A percentile compares a stretch with the other conserved stretches of the same genome.
Conservation (phyloP, 2,797 vertebrate species). For the Neopelma chrysocephalum region DNA sequence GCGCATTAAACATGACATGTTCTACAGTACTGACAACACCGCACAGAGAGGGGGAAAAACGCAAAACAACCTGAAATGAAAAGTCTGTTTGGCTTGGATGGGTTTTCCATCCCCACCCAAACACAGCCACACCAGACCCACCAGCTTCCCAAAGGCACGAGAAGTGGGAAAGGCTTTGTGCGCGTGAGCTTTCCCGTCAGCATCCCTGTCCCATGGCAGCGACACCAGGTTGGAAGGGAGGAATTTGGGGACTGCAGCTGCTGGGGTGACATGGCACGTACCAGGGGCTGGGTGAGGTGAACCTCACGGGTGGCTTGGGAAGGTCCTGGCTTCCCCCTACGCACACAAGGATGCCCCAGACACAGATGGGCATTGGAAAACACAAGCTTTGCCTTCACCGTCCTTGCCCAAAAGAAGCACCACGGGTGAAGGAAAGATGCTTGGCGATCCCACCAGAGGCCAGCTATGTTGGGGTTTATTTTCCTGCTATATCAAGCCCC, state of each 20-base stretch:
- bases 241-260: background rate
- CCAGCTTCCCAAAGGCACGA: background rate
- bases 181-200: background rate
- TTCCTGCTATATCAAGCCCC: background rate
- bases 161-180: accelerated
- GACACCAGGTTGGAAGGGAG: background rate
- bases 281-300: accelerated
- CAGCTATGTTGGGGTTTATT: background rate
- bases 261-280: accelerated
- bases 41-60: background rate
- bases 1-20: background rate
- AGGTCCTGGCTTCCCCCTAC: background rate
- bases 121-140: background rate
- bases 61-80: background rate
- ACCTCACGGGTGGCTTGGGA: accelerated
- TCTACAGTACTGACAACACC: background rate
- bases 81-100: background rate
- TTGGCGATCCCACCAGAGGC: accelerated
- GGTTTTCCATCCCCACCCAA: background rate
- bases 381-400: accelerated
- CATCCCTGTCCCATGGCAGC: accelerated
- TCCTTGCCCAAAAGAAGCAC: background rate
- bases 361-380: background rate
- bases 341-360: background rate
- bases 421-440: background rate